Base-by-base conservation (phyloP, 2,888 invertebrate genomes). In the Cremastinae sp. region DNA sequence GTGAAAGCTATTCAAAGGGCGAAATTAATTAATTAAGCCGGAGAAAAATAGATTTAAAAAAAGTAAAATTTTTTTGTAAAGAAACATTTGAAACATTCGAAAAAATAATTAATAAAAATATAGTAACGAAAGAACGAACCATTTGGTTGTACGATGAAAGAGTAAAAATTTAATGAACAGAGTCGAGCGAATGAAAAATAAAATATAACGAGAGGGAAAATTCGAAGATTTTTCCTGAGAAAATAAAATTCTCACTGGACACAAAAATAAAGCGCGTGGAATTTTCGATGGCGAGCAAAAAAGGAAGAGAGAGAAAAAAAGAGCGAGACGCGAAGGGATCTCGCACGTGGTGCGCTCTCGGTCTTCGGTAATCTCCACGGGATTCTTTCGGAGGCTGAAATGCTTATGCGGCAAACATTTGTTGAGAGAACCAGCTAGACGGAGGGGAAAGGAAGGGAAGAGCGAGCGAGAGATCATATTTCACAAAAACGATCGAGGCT, bases 301-400 rank as follows among this genome's bases (percentile, higher is more conserved):
- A n/a, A n/a, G n/a, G n/a, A n/a, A n/a, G n/a, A n/a, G n/a, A n/a
- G n/a, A n/a, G n/a, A n/a, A n/a, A n/a, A n/a, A 54, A 34, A 43
- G 34, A 0, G 54, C 28, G 58, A 69, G 56, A 47, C 22, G 58
- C 34, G 66, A 51, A 28, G 28, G 28, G 28, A 28, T 28, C 28
- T 43, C 49, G 53, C 61, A 61, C 71, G 71, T 62, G 71, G 49
- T 62, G 74, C 54, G 73, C 56, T 43, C 51, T 75, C 68, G 68
- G 56, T 56, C 38, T 64, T 34, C 38, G 28, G 66, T 64, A 68
- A 66, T 64, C 53, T 75, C 75, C 53, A 61, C 36, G 5, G 49
- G 47, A 54, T 71, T 66, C 56, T 59, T 41, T n/a, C n/a, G 18
- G 69, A 74, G 45, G 53, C 12, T 41, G 68, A 14, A 54, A 61